A percentile compares a stretch with the other conserved stretches of the same genome.
Conservation (phyloP, 2,113 vertebrate genomes). For the Thamnophis sirtalis region DNA sequence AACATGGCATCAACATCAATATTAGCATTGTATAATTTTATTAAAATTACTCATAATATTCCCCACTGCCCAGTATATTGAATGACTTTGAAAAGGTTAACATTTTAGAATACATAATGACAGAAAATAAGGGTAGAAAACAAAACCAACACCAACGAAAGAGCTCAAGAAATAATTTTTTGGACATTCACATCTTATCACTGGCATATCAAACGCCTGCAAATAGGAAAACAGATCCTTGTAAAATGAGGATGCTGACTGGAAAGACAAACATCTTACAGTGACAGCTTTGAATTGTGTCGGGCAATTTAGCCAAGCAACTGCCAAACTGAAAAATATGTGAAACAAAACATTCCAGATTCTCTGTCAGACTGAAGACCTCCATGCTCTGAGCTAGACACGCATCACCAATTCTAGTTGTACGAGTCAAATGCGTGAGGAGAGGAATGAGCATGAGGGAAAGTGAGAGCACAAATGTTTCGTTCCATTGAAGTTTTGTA, state of each 20-base stretch:
- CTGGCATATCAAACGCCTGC: neutral
- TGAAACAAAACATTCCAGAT: neutral
- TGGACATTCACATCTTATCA: neutral
- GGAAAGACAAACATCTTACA: neutral
- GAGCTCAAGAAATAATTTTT: neutral
- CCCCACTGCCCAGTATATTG: neutral
- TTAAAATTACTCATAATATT: neutral
- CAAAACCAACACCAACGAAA: neutral
- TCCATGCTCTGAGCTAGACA: too few species aligned
- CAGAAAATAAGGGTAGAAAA: neutral
- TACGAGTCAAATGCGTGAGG: neutral
- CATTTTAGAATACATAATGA: neutral
- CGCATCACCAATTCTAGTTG: neutral
- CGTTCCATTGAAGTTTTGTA: neutral
- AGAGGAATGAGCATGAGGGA: neutral
- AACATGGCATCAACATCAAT: neutral
- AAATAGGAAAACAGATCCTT: neutral
- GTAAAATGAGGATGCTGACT: neutral
- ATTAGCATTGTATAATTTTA: neutral
- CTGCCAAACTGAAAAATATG: neutral
- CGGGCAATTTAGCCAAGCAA: neutral
- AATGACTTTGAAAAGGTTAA: neutral
- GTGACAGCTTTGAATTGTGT: neutral
- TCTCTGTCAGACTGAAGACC: neutral
- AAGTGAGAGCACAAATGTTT: neutral